Evolutionary conservation across 2,113 vertebrate species (phyloP).

Genomic region (Poeciliopsis retropinna): DNA sequence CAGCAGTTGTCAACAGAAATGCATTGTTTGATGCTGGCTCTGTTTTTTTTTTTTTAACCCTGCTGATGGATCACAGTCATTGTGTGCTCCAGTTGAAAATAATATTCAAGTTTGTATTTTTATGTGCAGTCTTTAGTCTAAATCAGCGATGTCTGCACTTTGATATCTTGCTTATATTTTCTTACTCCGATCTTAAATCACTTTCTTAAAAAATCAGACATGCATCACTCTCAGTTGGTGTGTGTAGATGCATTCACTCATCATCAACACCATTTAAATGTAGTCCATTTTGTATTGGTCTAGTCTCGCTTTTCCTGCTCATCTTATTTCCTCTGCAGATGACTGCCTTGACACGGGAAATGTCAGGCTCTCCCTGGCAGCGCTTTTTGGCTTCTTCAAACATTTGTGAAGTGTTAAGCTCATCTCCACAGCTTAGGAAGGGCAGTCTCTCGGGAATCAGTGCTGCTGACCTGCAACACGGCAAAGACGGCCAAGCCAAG

Average conservation of each 20-base stretch:
- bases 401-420: conserved; percentile 76
- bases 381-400: conserved; percentile 73
- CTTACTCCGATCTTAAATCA: conserved; percentile 36
- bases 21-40: conserved; percentile 24
- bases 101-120: conserved; percentile 53
- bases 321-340: conserved; percentile 66
- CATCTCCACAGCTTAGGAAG: conserved; percentile 69
- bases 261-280: conserved; percentile 52
- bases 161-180: conserved; percentile 45
- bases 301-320: conserved; percentile 44
- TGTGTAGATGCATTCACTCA: conserved; percentile 27
- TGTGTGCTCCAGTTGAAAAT: conserved; percentile 26
- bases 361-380: conserved; percentile 60
- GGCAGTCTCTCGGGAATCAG: conserved; percentile 64
- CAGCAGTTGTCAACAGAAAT: conserved; percentile 15
- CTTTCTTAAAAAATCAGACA: conserved; percentile 4
- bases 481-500: conserved; percentile 65
- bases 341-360: conserved; percentile 62
- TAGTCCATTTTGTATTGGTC: conserved; percentile 53
- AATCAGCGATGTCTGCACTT: conserved; percentile 44
- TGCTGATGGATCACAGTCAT: conserved; percentile 59
- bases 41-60: conserved; percentile 8
- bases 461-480: conserved; percentile 62
- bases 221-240: not conserved
- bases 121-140: conserved; percentile 30